Percentiles rank a stretch among this genome's conserved stretches.
phyloP scores from a whole-genome alignment of 2,888 invertebrate genomes.

The Drosophila demipolita region DNA sequence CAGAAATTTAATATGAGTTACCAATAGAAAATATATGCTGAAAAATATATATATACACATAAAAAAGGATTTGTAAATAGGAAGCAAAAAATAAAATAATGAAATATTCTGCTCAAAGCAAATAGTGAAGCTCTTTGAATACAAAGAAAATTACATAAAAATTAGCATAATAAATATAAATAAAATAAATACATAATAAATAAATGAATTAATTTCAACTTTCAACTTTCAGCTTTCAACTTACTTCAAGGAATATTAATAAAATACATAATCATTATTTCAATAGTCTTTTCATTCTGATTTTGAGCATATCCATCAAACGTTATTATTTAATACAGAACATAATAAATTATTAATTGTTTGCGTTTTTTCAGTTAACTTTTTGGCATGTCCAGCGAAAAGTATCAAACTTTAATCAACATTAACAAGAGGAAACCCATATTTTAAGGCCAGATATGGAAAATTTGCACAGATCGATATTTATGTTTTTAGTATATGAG shows the following conservation, averaged over 20 bases:
- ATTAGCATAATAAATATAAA: not conserved
- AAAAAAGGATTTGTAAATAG: not conserved
- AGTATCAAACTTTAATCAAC: not conserved
- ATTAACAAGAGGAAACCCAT: not conserved
- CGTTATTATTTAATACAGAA: too few species aligned
- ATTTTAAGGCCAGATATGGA: not conserved
- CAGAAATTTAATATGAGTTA: not conserved
- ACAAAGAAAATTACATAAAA: not conserved
- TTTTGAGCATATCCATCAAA: too few species aligned
- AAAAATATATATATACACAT: not conserved
- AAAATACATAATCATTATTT: not conserved
- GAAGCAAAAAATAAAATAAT: not conserved
- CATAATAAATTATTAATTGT: not conserved
- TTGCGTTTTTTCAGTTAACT: not conserved
- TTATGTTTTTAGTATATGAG: not conserved
- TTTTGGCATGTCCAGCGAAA: not conserved
- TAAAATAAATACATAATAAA: not conserved
- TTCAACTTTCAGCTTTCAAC: not conserved
- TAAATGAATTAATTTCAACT: not conserved
- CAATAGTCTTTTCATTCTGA: too few species aligned
- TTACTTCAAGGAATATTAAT: not conserved
- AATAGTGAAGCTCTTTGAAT: not conserved
- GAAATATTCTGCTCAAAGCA: not conserved
- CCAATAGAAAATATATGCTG: not conserved
- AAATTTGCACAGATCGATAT: slow-evolving; percentile 9